Conservation (phyloP, 2,888 invertebrate genomes). For the Euphydryas editha region DNA sequence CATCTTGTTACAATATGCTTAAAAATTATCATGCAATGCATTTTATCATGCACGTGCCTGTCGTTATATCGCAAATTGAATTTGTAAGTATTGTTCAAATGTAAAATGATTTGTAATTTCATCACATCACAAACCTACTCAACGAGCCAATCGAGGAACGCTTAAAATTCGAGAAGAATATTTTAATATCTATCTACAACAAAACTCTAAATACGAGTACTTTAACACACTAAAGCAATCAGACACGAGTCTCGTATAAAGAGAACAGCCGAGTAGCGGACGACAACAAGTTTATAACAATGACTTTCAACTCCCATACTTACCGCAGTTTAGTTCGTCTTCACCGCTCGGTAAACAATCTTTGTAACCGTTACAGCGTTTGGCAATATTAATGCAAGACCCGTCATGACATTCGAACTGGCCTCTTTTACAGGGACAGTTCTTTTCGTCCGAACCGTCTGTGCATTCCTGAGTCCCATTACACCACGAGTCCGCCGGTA, state of each 20-base stretch:
- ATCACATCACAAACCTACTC: background rate
- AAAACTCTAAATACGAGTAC: background rate
- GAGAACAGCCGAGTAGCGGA: background rate
- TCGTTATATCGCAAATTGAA: background rate
- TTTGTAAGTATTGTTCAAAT: background rate
- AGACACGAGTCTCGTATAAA: background rate
- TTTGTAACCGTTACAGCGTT: constrained; percentile 85
- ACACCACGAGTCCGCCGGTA: constrained; percentile 78
- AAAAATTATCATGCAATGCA: constrained; percentile 5
- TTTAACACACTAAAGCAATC: background rate
- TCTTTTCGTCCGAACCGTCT: constrained; percentile 76
- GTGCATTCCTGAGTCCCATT: constrained; percentile 80
- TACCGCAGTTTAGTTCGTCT: constrained; percentile 68
- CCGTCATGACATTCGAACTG: constrained; percentile 85
- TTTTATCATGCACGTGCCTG: constrained; percentile 1
- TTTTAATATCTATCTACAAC: background rate
- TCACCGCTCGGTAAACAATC: constrained; percentile 84
- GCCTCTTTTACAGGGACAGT: constrained; percentile 75
- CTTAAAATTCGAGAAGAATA: background rate
- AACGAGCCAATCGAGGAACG: background rate
- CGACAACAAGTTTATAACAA: constrained; percentile 12
- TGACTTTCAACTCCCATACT: constrained; percentile 12
- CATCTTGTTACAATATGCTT: background rate
- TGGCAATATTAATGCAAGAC: constrained; percentile 85
- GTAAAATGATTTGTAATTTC: background rate